phyloP scores from a whole-genome alignment of 2,888 invertebrate genomes.

The Stenoptilia bipunctidactyla region DNA sequence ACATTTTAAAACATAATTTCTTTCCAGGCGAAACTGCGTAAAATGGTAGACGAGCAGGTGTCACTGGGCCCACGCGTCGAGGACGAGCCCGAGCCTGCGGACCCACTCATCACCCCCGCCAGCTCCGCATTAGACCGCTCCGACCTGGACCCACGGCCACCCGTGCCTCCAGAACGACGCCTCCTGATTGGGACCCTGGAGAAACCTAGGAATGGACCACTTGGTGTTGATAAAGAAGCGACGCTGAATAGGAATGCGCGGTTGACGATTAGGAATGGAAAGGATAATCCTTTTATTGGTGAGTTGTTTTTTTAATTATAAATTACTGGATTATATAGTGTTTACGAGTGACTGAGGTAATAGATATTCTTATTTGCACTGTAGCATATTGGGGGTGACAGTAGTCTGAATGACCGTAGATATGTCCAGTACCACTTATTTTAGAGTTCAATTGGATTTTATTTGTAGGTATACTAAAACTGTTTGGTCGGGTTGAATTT shows the following conservation, averaged over 20 bases:
- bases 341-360: too few species aligned
- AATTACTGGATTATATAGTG: too few species aligned
- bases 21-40: conserved; percentile 81
- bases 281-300: conserved; percentile 63
- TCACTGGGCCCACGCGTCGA: conserved; percentile 76
- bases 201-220: conserved; percentile 54
- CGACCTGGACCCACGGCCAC: conserved; percentile 42
- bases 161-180: conserved; percentile 51
- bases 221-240: conserved; percentile 56
- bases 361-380: too few species aligned
- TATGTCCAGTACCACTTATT: too few species aligned
- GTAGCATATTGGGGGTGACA: too few species aligned
- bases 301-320: too few species aligned
- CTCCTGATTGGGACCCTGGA: conserved; percentile 56
- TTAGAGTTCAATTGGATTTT: too few species aligned
- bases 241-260: conserved; percentile 49
- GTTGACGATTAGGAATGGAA: conserved; percentile 57
- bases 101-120: conserved; percentile 68
- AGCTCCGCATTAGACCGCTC: conserved; percentile 49
- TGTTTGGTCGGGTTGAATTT: too few species aligned
- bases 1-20: background rate
- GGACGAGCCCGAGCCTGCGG: conserved; percentile 61
- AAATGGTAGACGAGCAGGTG: conserved; percentile 91
- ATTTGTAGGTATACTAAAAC: too few species aligned
- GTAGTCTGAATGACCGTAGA: too few species aligned